A percentile compares a stretch with the other conserved stretches of the same genome.
Conservation (phyloP, 1,140 invertebrate genomes). For the Drosophila tsacasi region DNA sequence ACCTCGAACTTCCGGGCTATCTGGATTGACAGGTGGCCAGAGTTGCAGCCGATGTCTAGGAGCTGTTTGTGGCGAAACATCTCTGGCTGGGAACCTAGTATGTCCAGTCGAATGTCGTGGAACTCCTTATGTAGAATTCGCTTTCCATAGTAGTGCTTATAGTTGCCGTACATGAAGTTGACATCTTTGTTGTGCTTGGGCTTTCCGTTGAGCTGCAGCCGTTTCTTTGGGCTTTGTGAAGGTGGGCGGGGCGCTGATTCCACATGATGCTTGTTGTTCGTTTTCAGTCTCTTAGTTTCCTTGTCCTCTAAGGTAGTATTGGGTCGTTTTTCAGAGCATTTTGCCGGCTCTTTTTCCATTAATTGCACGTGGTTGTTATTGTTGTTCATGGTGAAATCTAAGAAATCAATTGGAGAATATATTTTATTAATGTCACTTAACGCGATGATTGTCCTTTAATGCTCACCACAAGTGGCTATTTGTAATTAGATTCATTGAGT, state of each 20-base stretch:
- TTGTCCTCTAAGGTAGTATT: conserved; percentile 3
- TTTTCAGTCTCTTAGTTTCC: conserved; percentile 49
- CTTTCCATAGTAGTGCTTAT: conserved; percentile 95
- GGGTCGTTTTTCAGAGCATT: conserved; percentile 35
- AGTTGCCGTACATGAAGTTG: conserved; percentile 78
- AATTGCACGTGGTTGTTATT: conserved; percentile 46
- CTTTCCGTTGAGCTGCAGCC: conserved; percentile 39
- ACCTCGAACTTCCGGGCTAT: conserved; percentile 94
- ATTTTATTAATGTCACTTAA: neutral
- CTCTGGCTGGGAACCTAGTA: conserved; percentile 91
- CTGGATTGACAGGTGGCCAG: conserved; percentile 95
- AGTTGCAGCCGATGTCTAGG: conserved; percentile 99
- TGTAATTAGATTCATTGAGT: neutral
- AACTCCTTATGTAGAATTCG: conserved; percentile 91
- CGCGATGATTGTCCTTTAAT: neutral
- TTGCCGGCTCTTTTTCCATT: neutral
- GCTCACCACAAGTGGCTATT: neutral
- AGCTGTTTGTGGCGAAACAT: conserved; percentile 95
- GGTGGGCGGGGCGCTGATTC: neutral
- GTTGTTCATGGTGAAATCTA: conserved; percentile 49
- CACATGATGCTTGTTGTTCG: neutral
- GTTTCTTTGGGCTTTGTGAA: conserved; percentile 54
- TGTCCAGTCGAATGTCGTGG: conserved; percentile 92
- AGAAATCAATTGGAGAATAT: neutral
- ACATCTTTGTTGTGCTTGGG: conserved; percentile 42